Percentiles rank a stretch among this genome's conserved stretches.
These are phyloP conservation scores for Crotalus horridus DNA, from an alignment of 2,113 vertebrate genomes.

Conservation along the genomic window DNA sequence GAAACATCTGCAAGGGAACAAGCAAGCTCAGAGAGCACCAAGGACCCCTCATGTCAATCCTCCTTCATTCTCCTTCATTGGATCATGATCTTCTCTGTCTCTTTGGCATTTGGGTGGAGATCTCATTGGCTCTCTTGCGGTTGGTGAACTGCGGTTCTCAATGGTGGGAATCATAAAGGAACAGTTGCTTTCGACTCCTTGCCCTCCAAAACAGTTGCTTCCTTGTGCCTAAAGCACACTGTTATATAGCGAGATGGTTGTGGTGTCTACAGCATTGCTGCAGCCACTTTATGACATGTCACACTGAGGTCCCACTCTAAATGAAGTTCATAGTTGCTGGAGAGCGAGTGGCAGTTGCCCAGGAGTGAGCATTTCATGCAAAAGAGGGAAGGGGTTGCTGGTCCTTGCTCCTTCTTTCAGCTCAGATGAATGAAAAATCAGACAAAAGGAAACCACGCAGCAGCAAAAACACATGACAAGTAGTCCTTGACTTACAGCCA, in stretches of 20 bases:
- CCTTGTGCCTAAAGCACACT: not conserved
- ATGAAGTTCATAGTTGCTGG: not conserved
- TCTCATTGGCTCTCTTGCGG: not conserved
- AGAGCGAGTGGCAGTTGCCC: not conserved
- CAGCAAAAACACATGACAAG: not conserved
- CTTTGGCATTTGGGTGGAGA: not conserved
- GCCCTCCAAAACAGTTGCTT: not conserved
- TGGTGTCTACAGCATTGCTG: not conserved
- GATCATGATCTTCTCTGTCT: not conserved
- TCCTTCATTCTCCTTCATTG: not conserved
- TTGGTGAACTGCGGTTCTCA: not conserved
- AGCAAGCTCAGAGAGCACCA: too few relatives aligned
- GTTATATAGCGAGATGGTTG: not conserved
- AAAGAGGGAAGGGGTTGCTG: not conserved
- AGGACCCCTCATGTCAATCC: too few relatives aligned
- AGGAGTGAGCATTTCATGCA: not conserved
- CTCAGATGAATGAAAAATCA: not conserved
- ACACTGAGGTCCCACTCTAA: not conserved
- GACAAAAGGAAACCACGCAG: not conserved
- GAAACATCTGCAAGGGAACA: too few relatives aligned
- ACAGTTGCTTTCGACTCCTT: not conserved
- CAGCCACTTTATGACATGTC: not conserved
- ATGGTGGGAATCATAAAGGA: not conserved
- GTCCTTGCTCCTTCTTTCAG: not conserved
- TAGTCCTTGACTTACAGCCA: not conserved